A percentile compares a stretch with the other conserved stretches of the same genome.
phyloP scores from a whole-genome alignment of 1,140 invertebrate genomes.

The Amphibalanus amphitrite region DNA sequence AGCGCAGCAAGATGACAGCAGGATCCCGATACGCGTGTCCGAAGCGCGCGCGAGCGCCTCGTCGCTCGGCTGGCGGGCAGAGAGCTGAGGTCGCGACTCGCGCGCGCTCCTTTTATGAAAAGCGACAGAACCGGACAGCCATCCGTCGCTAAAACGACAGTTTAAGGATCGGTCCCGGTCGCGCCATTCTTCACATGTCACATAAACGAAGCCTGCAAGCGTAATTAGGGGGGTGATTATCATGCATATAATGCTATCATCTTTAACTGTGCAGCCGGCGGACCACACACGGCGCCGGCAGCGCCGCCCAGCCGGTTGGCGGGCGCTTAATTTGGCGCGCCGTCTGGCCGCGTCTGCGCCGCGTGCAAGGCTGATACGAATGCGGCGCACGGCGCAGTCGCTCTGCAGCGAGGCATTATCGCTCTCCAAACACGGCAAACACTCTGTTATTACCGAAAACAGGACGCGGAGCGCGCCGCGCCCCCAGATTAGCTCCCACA shows the following conservation, averaged over 20 bases:
- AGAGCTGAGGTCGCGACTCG: too few relatives aligned
- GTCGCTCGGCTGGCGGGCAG: too few relatives aligned
- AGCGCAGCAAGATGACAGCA: too few relatives aligned
- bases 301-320: neutral
- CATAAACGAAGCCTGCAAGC: neutral
- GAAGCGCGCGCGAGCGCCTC: too few relatives aligned
- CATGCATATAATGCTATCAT: conserved; percentile 2
- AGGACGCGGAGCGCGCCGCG: neutral
- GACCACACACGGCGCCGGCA: neutral
- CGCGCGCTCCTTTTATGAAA: neutral
- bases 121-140: neutral
- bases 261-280: neutral
- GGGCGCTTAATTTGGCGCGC: neutral
- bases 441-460: conserved; percentile 1
- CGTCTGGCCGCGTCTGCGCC: neutral
- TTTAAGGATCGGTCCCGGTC: neutral
- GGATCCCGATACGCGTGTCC: too few relatives aligned
- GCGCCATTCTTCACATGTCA: neutral
- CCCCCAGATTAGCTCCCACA: neutral
- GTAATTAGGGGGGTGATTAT: conserved; percentile 1
- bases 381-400: neutral
- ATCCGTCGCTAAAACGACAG: neutral
- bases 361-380: neutral
- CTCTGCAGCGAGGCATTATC: neutral
- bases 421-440: neutral